phyloP scores from a whole-genome alignment of 2,888 invertebrate species.

The Drosophila barbarae region DNA sequence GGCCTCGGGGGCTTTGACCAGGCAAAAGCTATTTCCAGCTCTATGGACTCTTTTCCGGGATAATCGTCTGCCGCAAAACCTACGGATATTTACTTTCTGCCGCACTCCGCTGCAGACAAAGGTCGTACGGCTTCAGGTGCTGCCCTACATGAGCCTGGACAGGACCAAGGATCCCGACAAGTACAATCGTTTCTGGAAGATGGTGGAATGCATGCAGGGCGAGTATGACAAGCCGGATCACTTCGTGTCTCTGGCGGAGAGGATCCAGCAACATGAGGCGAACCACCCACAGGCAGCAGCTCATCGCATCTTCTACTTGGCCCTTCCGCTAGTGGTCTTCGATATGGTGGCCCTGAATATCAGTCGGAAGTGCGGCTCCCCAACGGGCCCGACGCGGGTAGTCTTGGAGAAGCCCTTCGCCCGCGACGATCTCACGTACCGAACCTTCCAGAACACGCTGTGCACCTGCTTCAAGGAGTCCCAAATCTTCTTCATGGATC shows the following conservation, averaged over 20 bases:
- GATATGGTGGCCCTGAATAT: constrained; percentile 51
- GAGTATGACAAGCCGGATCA: constrained; percentile 46
- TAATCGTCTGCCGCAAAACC: constrained; percentile 51
- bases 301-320: constrained; percentile 61
- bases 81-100: constrained; percentile 52
- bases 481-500: constrained; percentile 64
- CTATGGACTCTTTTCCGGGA: constrained; percentile 62
- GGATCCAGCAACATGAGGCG: constrained; percentile 51
- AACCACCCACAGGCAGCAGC: constrained; percentile 45
- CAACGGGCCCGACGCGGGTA: constrained; percentile 53
- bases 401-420: constrained; percentile 63
- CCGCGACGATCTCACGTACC: constrained; percentile 47
- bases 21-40: constrained; percentile 51
- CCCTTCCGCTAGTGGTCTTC: constrained; percentile 52
- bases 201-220: constrained; percentile 49
- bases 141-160: constrained; percentile 52
- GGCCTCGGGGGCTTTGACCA: constrained; percentile 52
- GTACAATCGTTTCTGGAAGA: constrained; percentile 60
- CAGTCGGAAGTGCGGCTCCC: constrained; percentile 48
- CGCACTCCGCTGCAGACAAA: constrained; percentile 42
- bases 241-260: constrained; percentile 26
- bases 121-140: constrained; percentile 42
- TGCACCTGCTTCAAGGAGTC: constrained; percentile 60
- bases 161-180: constrained; percentile 45
- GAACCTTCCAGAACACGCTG: constrained; percentile 47